Conservation (phyloP, 2,888 invertebrate genomes). For the Ephialtes manifestator region DNA sequence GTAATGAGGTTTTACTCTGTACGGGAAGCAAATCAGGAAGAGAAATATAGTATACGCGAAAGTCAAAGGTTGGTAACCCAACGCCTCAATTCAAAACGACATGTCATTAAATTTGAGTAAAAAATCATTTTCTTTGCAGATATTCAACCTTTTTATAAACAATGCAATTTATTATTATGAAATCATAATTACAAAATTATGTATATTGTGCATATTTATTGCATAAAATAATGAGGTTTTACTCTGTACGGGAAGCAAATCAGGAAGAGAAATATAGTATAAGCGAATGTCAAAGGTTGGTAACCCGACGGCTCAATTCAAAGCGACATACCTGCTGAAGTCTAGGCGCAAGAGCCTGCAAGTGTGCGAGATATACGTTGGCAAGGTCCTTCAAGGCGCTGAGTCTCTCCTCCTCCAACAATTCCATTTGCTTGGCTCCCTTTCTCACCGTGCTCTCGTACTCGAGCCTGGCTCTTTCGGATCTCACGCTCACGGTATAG, state of each 20-base stretch:
- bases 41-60: constrained; percentile 6
- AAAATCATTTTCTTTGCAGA: too few relatives aligned
- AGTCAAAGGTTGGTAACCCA: constrained; percentile 11
- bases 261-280: constrained; percentile 2
- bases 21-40: constrained; percentile 3
- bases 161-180: too few relatives aligned
- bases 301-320: constrained; percentile 3
- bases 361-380: constrained; percentile 87
- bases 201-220: too few relatives aligned
- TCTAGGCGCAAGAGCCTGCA: constrained; percentile 92
- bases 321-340: constrained; percentile 88
- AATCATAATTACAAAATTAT: too few relatives aligned
- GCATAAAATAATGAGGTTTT: not conserved
- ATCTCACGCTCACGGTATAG: constrained; percentile 95
- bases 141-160: too few relatives aligned
- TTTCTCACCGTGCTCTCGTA: constrained; percentile 96
- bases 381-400: constrained; percentile 91
- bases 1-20: not conserved
- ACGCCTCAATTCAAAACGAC: not conserved
- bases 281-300: constrained; percentile 18
- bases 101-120: too few relatives aligned
- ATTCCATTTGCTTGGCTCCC: constrained; percentile 95
- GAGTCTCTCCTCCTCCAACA: constrained; percentile 95
- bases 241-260: not conserved
- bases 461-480: constrained; percentile 96